phyloP scores from a whole-genome alignment of 2,113 vertebrate genomes.

The Thamnaconus septentrionalis region DNA sequence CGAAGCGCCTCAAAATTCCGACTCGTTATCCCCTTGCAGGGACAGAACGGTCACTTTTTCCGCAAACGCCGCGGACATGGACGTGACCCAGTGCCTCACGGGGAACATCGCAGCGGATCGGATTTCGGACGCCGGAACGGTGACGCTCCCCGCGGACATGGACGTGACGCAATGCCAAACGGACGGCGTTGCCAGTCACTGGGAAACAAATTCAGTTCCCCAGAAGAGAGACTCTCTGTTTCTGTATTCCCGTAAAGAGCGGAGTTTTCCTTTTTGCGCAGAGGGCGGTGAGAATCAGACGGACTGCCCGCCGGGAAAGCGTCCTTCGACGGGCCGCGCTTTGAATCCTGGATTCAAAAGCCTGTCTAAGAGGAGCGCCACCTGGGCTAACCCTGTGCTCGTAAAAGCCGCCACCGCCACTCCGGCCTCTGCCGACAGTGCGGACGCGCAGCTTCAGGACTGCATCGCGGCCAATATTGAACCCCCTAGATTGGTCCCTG shows the following conservation, averaged over 20 bases:
- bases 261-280: constrained; percentile 4
- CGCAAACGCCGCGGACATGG: constrained; percentile 18
- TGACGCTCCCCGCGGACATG: too few relatives aligned
- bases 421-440: background rate
- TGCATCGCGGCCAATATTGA: background rate
- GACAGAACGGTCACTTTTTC: constrained; percentile 25
- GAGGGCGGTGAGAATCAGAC: background rate
- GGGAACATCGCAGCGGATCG: constrained; percentile 13
- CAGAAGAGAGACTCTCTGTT: background rate
- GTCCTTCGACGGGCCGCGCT: constrained; percentile 48
- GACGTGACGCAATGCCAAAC: constrained; percentile 5
- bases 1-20: background rate
- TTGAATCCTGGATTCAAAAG: constrained; percentile 44
- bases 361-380: constrained; percentile 13
- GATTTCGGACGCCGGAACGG: background rate
- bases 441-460: background rate
- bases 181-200: background rate
- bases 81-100: constrained; percentile 26
- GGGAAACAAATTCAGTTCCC: constrained; percentile 2
- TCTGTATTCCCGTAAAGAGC: background rate
- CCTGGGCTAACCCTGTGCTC: constrained; percentile 3
- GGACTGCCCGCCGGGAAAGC: background rate
- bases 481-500: background rate
- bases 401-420: constrained; percentile 4
- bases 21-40: background rate